Percentiles rank a stretch among this genome's conserved stretches.
phyloP scores from a whole-genome alignment of 2,113 vertebrate genomes.

The Pygoscelis antarcticus region DNA sequence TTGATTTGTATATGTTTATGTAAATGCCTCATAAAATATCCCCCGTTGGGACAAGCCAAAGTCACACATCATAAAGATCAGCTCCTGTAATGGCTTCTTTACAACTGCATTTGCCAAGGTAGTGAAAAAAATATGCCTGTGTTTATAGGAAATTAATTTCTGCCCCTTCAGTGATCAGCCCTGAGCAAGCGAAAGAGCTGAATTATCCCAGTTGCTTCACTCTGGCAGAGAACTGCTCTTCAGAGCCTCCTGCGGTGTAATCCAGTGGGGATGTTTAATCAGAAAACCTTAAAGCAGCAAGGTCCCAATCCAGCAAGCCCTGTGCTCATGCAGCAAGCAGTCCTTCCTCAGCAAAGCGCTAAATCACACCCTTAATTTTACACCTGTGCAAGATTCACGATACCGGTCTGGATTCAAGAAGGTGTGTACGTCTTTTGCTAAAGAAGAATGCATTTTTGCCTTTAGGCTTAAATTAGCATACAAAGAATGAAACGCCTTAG shows the following conservation, averaged over 20 bases:
- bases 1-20: constrained; percentile 67
- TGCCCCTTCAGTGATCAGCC: constrained; percentile 66
- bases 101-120: constrained; percentile 51
- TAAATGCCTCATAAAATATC: constrained; percentile 64
- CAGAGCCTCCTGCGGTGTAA: not conserved
- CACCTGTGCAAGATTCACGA: not conserved
- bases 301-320: not conserved
- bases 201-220: constrained; percentile 37
- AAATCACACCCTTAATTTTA: not conserved
- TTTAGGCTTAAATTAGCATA: constrained; percentile 1
- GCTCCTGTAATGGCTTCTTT: constrained; percentile 59
- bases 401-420: not conserved
- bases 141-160: constrained; percentile 73
- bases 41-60: constrained; percentile 25
- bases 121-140: constrained; percentile 52
- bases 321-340: not conserved
- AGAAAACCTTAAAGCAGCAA: constrained; percentile 14
- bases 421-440: not conserved
- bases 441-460: not conserved
- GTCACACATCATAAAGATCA: constrained; percentile 61
- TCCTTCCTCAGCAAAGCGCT: not conserved
- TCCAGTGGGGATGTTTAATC: not conserved
- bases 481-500: not conserved
- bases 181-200: constrained; percentile 55
- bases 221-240: constrained; percentile 27